Evolutionary conservation across 2,113 vertebrate species (phyloP), one percentile per base, ranked within the genome.

Genomic region (Peucedramus taeniatus): DNA sequence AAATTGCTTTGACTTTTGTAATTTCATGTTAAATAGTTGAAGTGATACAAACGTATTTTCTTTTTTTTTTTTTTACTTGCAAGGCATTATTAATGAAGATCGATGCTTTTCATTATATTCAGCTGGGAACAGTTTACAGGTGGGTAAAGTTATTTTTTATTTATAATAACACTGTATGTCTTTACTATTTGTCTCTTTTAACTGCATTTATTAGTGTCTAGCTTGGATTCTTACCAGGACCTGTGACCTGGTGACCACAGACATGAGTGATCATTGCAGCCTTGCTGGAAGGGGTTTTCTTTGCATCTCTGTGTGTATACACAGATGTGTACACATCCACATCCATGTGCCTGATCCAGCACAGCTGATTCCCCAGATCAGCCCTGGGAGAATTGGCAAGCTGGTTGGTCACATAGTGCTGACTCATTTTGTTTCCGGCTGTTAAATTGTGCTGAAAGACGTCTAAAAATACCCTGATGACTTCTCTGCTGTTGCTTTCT

Each of bases 51-150:
- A 2, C 11, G 24, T 39, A 0, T 23, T 17, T 31, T n/a, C 9
- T 93, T 72, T 75, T 63, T 79, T 24, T 51, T 40, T 22, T 76
- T 47, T 92, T 35, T 1, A 16, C 51, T 66, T 69, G 37, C 64
- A 92, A 99, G 99, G 99, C 98, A 1, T 97, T 99, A 80, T 96
- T 99, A 97, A 99, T 99, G 99, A 99, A 99, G 98, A 99, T 99
- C 0, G 99, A 99, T 97, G 99, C 99, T 59, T 99, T 99, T 97
- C 99, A 99, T 97, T 99, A 99, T 83, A 99, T 99, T 96, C 99
- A 99, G 89, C 90, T 98, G 82, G 98, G 98, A 81, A 98, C 98
- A 11, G 98, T 98, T 53, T 98, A 98, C 87, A 97, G 98, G 98
- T 98, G 94, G 95, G 99, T 98, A 71, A 95, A 35, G 53, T 71